Percentiles rank a stretch among this genome's conserved stretches.
Conservation (phyloP, 2,888 invertebrate genomes). For the Zygaena filipendulae region DNA sequence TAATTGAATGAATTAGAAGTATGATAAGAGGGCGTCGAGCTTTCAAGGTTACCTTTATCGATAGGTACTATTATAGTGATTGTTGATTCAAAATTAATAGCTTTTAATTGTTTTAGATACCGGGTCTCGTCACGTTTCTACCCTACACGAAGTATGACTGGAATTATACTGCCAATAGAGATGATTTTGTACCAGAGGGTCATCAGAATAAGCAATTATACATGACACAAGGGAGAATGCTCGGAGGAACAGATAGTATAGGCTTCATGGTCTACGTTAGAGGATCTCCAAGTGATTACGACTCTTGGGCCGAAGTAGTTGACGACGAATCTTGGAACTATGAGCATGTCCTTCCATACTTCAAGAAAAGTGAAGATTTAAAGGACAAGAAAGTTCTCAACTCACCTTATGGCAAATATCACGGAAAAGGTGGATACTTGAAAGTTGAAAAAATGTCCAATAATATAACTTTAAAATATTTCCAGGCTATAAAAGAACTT, state of each 20-base stretch:
- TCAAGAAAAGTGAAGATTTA: slow-evolving; percentile 19
- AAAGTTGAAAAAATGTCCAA: slow-evolving; percentile 34
- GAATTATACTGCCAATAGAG: slow-evolving; percentile 8
- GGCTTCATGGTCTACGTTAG: slow-evolving; percentile 63
- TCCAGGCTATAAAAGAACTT: slow-evolving; percentile 34
- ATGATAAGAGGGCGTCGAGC: too few relatives aligned
- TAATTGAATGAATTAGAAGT: too few relatives aligned
- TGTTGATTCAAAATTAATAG: too few relatives aligned
- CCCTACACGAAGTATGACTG: slow-evolving; percentile 9
- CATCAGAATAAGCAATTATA: slow-evolving; percentile 26
- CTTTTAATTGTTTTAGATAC: slow-evolving; percentile 4
- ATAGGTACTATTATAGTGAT: too few relatives aligned
- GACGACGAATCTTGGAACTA: slow-evolving; percentile 56
- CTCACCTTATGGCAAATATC: slow-evolving; percentile 14
- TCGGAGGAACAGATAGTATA: slow-evolving; percentile 63
- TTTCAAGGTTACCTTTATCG: too few relatives aligned
- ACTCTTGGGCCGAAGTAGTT: slow-evolving; percentile 50
- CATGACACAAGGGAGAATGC: slow-evolving; percentile 62
- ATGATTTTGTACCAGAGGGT: slow-evolving; percentile 47
- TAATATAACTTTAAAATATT: slow-evolving; percentile 15
- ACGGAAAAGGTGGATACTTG: too few relatives aligned
- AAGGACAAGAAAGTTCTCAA: slow-evolving; percentile 10
- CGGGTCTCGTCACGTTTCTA: slow-evolving; percentile 7
- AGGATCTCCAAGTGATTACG: too few relatives aligned
- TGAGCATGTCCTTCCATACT: slow-evolving; percentile 17